Base-by-base conservation (phyloP, 2,797 vertebrate genomes). In the Buphagus erythrorhynchus region DNA sequence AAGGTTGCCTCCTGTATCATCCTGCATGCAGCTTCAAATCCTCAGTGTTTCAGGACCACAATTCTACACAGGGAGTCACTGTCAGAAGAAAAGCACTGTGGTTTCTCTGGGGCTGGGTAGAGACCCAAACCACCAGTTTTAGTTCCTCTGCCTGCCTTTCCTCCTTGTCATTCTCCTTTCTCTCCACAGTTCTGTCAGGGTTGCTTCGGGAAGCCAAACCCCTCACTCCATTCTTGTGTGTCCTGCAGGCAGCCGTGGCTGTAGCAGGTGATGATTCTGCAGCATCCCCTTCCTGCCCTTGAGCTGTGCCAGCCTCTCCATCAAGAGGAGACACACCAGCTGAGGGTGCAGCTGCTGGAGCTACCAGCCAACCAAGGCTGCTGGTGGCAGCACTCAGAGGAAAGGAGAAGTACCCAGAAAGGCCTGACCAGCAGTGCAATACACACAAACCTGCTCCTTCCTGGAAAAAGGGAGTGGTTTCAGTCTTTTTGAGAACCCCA, bases 401-500 rank as follows among this genome's bases (percentile, higher is more conserved):
- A 86, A 94, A 84, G 45, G 57, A 95, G 91, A 90, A 95, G 86
- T 78, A 40, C 40, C 16, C 40, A 76, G 66, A 49, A 72, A 57
- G 51, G 62, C 43, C 79, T 45, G 33, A 13, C 73, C 80, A 88
- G 62, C 71, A 69, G 43, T 58, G 74, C 66, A 52, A 63, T 16
- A 52, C 25, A 38, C 31, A 38, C 33, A 40, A 66, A 62, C 21
- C 18, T 31, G 5, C 59, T 48, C 43, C 46, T 62, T 78, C 19
- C 46, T 45, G 58, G 58, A 35, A 57, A 51, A 87, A 72, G 7
- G 0, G 1, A 61, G 22, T 24, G 22, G 1, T 13, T 87, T 83
- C 58, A 20, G 57, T 7, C 42, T 40, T 78, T 75, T 46, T 13
- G 68, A 81, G 55, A 85, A 54, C 16, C 31, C 15, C 36, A 28